These are phyloP conservation scores for Bucorvus abyssinicus DNA, from an alignment of 2,797 vertebrate species.

Conservation along the genomic window DNA sequence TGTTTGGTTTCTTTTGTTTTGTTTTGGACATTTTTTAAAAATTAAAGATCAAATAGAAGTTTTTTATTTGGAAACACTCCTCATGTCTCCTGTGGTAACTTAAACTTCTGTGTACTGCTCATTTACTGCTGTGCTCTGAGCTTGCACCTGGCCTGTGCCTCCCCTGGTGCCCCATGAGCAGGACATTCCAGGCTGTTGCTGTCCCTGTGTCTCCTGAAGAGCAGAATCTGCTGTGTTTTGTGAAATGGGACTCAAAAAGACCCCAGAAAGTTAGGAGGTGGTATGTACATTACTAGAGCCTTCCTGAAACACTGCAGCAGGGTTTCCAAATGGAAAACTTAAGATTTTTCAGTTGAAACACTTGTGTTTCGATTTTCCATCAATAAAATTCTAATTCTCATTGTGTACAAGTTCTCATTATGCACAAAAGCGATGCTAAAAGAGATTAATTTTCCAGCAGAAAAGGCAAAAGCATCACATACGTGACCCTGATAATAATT, in stretches of 20 bases:
- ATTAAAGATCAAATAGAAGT: background rate
- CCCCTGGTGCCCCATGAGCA: background rate
- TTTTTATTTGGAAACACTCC: background rate
- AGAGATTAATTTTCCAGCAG: background rate
- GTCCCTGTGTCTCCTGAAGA: background rate
- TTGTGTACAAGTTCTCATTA: background rate
- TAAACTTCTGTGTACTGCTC: background rate
- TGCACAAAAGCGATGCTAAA: background rate
- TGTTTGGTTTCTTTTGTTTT: background rate
- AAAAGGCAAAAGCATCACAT: background rate
- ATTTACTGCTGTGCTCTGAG: background rate
- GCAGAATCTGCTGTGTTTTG: accelerated
- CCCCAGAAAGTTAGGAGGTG: background rate
- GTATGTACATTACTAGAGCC: background rate
- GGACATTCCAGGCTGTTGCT: background rate
- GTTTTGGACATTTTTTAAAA: background rate
- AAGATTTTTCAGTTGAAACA: background rate
- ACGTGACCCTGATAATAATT: background rate
- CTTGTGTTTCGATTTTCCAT: background rate
- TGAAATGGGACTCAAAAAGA: background rate
- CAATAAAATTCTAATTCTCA: background rate
- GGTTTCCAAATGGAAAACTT: background rate
- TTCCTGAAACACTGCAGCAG: background rate
- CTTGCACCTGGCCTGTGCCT: background rate
- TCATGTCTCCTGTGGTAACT: background rate